Base-by-base conservation (phyloP, 2,797 vertebrate species). In the Thunnus albacares region DNA sequence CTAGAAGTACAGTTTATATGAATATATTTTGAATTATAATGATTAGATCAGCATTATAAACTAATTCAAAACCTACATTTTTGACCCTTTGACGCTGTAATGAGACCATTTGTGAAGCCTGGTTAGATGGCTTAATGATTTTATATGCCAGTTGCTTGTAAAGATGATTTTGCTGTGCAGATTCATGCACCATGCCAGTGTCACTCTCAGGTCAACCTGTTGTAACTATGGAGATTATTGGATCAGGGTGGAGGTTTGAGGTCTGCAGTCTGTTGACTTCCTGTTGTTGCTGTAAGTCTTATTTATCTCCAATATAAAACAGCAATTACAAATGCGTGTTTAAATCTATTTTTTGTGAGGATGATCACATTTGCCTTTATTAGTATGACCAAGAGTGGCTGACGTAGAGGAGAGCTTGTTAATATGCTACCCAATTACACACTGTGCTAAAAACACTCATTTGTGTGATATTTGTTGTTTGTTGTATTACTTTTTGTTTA, bases 401-500 rank as follows among this genome's bases (percentile, higher is more conserved):
- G 30, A 33, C 30, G 7, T 33, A 33, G 5, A 33, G 30, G 30
- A 33, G 30, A 33, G 30, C 30, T 33, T 33, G 5, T 33, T 33
- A 18, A 67, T 24, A 70, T 64, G 6, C 38, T 59, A 49, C 47
- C 17, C 20, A 24, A 8, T 41, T 33, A 71, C 57, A 75, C 30
- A 81, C 43, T 51, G 13, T 10, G 22, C 9, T 57, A 59, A 13
- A 82, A 35, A 59, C 35, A 64, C 33, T 70, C 64, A n/a, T 49
- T 65, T 33, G 57, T 66, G 26, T 28, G 10, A 58, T 55, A 43
- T 55, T 79, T 82, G 57, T 71, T 77, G 45, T 74, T 79, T 82
- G 60, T 71, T 77, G 45, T 75, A 38, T 63, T 38, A 62, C 30
- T 85, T 80, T 88, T 89, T 89, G 84, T 70, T 77, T 81, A 82